These are phyloP conservation scores for Xenopus borealis DNA, from an alignment of 2,113 vertebrate species.

Conservation along the genomic window DNA sequence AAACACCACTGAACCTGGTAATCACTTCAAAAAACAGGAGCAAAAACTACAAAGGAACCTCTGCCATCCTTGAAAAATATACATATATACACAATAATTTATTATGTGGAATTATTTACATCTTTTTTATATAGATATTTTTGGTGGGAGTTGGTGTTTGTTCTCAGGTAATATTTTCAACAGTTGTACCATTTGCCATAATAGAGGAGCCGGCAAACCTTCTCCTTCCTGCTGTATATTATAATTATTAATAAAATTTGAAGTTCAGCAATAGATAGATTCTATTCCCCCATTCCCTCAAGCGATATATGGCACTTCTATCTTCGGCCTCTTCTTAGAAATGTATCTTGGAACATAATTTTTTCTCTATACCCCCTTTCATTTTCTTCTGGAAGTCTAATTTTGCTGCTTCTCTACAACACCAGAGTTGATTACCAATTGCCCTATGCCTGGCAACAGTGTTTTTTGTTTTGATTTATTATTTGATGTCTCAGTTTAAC, in stretches of 20 bases:
- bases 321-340: too few relatives aligned
- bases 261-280: too few relatives aligned
- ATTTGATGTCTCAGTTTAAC: too few relatives aligned
- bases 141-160: constrained; percentile 30
- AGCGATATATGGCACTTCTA: too few relatives aligned
- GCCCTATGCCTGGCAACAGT: too few relatives aligned
- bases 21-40: constrained; percentile 59
- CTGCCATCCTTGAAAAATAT: constrained; percentile 50
- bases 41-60: constrained; percentile 51
- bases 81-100: constrained; percentile 58
- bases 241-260: too few relatives aligned
- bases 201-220: background rate
- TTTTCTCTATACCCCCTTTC: too few relatives aligned
- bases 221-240: background rate
- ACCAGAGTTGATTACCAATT: too few relatives aligned
- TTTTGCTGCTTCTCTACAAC: background rate
- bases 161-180: constrained; percentile 39
- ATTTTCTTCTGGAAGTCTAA: background rate
- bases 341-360: too few relatives aligned
- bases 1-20: constrained; percentile 59
- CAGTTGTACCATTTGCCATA: constrained; percentile 22
- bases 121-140: constrained; percentile 43
- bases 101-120: constrained; percentile 51
- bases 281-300: too few relatives aligned
- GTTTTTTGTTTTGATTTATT: too few relatives aligned